These are phyloP conservation scores for Boloria selene DNA, from an alignment of 2,888 invertebrate genomes.

Conservation along the genomic window DNA sequence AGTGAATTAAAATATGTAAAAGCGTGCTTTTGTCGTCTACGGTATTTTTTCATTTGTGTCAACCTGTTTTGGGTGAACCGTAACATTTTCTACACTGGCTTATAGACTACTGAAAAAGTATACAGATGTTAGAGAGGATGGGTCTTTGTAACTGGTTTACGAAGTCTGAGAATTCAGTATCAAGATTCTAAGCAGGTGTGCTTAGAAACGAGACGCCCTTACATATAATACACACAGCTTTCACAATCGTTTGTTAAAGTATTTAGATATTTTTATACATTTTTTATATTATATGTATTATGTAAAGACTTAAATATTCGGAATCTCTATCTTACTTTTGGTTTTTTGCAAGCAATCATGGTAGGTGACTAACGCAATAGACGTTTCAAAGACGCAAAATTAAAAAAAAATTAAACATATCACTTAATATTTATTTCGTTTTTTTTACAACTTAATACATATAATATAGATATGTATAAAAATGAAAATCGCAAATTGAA, in stretches of 20 bases:
- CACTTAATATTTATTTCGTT: no score
- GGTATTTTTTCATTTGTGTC: constrained; percentile 50
- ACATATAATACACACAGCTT: constrained; percentile 51
- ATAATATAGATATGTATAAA: no score
- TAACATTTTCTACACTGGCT: constrained; percentile 37
- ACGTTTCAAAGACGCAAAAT: no score
- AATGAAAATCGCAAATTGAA: no score
- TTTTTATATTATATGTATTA: no score
- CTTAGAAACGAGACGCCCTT: constrained; percentile 70
- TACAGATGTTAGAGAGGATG: constrained; percentile 44
- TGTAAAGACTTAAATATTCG: no score
- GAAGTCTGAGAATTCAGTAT: constrained; percentile 70
- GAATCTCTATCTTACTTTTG: no score
- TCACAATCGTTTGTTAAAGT: not conserved
- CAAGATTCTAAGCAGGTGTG: constrained; percentile 78
- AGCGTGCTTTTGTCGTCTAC: constrained; percentile 40
- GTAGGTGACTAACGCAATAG: no score
- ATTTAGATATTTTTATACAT: no score
- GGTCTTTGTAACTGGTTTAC: constrained; percentile 61
- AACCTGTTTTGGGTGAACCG: constrained; percentile 48
- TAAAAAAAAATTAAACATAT: no score
- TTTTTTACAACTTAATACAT: no score
- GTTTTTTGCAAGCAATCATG: no score
- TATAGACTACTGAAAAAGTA: constrained; percentile 36
- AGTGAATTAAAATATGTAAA: constrained; percentile 37